These are phyloP conservation scores for Sericinus montela DNA, from an alignment of 2,888 invertebrate genomes.

Conservation along the genomic window DNA sequence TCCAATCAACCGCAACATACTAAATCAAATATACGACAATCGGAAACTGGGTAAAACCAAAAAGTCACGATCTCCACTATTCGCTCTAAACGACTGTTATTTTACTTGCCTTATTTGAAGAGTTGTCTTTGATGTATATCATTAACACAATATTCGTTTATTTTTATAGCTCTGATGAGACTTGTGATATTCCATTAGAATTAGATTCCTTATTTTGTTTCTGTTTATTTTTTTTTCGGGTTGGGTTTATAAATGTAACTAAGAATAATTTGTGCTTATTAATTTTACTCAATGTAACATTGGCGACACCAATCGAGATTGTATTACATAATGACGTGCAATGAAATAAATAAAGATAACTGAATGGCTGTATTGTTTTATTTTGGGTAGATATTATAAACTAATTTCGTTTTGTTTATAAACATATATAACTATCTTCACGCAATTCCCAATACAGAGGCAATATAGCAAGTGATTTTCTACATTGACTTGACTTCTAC, in stretches of 20 bases:
- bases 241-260: constrained; percentile 16
- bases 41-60: neutral
- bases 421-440: too few species aligned
- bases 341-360: constrained; percentile 41
- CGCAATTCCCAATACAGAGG: too few species aligned
- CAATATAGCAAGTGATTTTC: too few species aligned
- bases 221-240: constrained; percentile 23
- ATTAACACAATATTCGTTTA: constrained; percentile 1
- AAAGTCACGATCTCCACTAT: constrained; percentile 7
- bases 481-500: too few species aligned
- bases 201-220: constrained; percentile 24
- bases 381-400: constrained; percentile 2
- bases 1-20: too few species aligned
- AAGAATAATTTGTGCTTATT: constrained; percentile 17
- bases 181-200: constrained; percentile 17
- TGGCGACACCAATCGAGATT: constrained; percentile 51
- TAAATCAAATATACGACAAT: neutral
- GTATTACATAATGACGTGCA: constrained; percentile 50
- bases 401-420: too few species aligned
- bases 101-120: constrained; percentile 10
- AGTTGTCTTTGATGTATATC: neutral
- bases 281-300: constrained; percentile 21
- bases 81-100: neutral
- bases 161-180: constrained; percentile 1
- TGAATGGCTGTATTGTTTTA: constrained; percentile 20